Conservation (phyloP, 2,797 vertebrate species). For the Anas capensis region DNA sequence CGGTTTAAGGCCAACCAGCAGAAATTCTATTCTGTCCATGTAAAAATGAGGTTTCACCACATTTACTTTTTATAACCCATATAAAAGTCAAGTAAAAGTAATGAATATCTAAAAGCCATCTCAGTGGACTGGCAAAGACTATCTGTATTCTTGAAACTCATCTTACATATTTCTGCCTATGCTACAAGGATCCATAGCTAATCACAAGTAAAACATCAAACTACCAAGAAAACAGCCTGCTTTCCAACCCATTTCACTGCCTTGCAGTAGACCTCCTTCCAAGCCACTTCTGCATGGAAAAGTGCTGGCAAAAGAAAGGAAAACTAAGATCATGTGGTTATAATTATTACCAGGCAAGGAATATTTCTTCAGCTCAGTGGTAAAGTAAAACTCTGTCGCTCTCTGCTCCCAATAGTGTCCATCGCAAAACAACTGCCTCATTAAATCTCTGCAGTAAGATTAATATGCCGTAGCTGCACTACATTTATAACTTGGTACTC, state of each 20-base stretch:
- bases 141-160: constrained; percentile 79
- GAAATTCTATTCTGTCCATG: constrained; percentile 82
- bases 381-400: constrained; percentile 92
- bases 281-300: constrained; percentile 85
- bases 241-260: constrained; percentile 81
- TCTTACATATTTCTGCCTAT: constrained; percentile 76
- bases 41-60: constrained; percentile 84
- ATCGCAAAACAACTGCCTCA: constrained; percentile 94
- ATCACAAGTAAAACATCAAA: constrained; percentile 80
- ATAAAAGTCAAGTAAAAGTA: constrained; percentile 85
- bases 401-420: constrained; percentile 90
- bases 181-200: constrained; percentile 74
- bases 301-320: constrained; percentile 83
- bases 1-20: constrained; percentile 80
- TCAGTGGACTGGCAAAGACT: constrained; percentile 79
- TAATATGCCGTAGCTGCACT: constrained; percentile 88
- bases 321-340: constrained; percentile 91
- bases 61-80: constrained; percentile 85
- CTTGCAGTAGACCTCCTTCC: constrained; percentile 81
- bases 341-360: constrained; percentile 93
- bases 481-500: constrained; percentile 89
- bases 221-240: constrained; percentile 79
- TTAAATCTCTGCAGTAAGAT: constrained; percentile 92
- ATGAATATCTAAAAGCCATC: constrained; percentile 83
- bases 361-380: constrained; percentile 88